phyloP scores from a whole-genome alignment of 2,888 invertebrate species.

The Callosobruchus maculatus region DNA sequence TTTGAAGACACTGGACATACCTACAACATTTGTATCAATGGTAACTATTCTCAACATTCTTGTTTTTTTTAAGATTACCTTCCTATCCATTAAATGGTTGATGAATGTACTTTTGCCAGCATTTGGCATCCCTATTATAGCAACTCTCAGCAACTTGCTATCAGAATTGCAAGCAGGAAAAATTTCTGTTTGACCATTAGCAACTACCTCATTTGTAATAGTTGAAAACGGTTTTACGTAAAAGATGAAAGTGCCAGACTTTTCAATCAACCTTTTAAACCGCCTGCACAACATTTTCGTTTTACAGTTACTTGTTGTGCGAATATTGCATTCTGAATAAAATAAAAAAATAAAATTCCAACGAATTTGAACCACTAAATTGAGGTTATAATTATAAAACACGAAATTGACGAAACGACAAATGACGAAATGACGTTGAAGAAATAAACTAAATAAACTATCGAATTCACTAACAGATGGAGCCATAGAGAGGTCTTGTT shows the following conservation, averaged over 20 bases:
- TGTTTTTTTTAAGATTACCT: constrained; percentile 53
- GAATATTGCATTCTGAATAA: not conserved
- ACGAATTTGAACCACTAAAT: not conserved
- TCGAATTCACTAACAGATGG: too few relatives aligned
- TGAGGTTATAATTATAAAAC: not conserved
- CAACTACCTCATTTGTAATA: not conserved
- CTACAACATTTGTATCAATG: constrained; percentile 49
- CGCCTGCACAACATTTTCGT: not conserved
- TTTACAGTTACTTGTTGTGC: not conserved
- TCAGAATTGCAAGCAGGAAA: not conserved
- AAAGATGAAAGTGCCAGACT: not conserved
- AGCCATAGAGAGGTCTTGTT: too few relatives aligned
- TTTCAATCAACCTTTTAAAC: not conserved
- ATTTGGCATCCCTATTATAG: constrained; percentile 91
- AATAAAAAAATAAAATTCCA: too few relatives aligned
- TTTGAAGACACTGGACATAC: constrained; percentile 87
- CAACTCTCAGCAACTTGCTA: constrained; percentile 62
- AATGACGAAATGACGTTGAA: too few relatives aligned
- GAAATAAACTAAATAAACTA: too few relatives aligned
- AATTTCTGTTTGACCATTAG: not conserved
- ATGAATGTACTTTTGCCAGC: constrained; percentile 94
- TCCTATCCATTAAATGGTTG: constrained; percentile 76
- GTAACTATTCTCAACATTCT: not conserved
- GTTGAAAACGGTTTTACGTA: not conserved
- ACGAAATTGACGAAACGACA: too few relatives aligned